These are phyloP conservation scores for Sycobia sp. DNA, from an alignment of 1,140 invertebrate genomes.

Conservation along the genomic window DNA sequence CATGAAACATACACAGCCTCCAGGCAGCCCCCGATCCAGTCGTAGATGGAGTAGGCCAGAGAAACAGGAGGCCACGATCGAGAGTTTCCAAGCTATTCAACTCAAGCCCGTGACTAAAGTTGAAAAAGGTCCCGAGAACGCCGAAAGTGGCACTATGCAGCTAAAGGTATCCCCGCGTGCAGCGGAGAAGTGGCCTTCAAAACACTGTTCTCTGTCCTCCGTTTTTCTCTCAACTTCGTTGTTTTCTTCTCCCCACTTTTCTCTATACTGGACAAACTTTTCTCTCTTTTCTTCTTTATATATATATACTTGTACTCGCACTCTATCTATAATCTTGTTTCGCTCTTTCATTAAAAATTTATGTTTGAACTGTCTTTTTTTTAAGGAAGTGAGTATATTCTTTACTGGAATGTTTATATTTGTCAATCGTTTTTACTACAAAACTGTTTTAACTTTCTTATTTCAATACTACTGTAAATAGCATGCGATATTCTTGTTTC, in stretches of 20 bases:
- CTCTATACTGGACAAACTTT: conserved; percentile 8
- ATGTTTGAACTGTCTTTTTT: too few relatives aligned
- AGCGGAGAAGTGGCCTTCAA: conserved; percentile 3
- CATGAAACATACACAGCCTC: conserved; percentile 10
- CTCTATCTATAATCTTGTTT: background rate
- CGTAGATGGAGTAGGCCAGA: conserved; percentile 60
- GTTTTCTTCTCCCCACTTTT: conserved; percentile 33
- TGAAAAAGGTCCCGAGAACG: conserved; percentile 49
- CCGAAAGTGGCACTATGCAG: conserved; percentile 55
- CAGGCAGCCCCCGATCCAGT: conserved; percentile 24
- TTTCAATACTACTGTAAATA: too few relatives aligned
- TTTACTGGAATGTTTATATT: too few relatives aligned
- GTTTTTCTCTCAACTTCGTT: conserved; percentile 33
- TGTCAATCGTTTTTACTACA: too few relatives aligned
- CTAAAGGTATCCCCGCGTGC: conserved; percentile 53
- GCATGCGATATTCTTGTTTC: too few relatives aligned
- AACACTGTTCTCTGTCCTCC: background rate
- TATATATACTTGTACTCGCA: background rate
- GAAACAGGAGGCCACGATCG: conserved; percentile 57
- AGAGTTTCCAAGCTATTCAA: conserved; percentile 66
- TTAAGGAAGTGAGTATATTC: too few relatives aligned
- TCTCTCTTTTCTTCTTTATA: background rate
- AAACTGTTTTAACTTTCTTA: too few relatives aligned
- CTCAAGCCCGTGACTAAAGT: conserved; percentile 66
- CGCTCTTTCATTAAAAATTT: background rate